These are phyloP conservation scores for Artibeus jamaicensis DNA, from an alignment of 2,797 vertebrate species.

Conservation along the genomic window DNA sequence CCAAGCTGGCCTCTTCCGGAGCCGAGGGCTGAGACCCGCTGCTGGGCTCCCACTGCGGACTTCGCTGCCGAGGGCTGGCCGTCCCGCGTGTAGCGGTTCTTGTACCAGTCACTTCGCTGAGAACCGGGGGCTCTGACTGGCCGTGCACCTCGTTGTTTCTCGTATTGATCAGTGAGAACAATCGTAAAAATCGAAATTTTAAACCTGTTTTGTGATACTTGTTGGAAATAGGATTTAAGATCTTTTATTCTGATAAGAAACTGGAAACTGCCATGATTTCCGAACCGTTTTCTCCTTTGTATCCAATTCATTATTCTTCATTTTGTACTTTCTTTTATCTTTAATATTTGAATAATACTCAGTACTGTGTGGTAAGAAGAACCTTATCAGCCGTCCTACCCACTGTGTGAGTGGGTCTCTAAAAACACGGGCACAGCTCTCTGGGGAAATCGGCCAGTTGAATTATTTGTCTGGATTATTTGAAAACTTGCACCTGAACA, in stretches of 20 bases:
- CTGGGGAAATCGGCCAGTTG: not conserved
- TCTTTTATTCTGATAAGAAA: conserved; percentile 42
- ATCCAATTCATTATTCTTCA: not conserved
- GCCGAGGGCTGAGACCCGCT: not conserved
- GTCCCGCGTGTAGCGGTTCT: too few species aligned
- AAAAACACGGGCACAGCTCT: not conserved
- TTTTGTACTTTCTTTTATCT: not conserved
- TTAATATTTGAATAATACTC: not conserved
- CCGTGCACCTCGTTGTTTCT: too few species aligned
- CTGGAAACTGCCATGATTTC: not conserved
- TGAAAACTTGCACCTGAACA: not conserved
- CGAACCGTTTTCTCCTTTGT: not conserved
- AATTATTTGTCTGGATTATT: not conserved
- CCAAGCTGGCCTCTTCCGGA: conserved; percentile 3
- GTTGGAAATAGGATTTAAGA: not conserved
- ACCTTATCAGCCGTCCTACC: not conserved
- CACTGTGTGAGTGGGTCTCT: not conserved
- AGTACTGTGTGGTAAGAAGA: not conserved
- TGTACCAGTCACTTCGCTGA: too few species aligned
- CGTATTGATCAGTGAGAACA: too few species aligned
- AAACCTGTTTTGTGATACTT: conserved; percentile 32
- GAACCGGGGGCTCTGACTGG: too few species aligned
- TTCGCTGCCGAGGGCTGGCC: too few species aligned
- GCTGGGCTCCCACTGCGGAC: too few species aligned
- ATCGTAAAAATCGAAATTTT: not conserved